Evolutionary conservation across 92 coral and sea anemone genomes (phyloP).

Genomic region (Plumapathes pennacea): DNA sequence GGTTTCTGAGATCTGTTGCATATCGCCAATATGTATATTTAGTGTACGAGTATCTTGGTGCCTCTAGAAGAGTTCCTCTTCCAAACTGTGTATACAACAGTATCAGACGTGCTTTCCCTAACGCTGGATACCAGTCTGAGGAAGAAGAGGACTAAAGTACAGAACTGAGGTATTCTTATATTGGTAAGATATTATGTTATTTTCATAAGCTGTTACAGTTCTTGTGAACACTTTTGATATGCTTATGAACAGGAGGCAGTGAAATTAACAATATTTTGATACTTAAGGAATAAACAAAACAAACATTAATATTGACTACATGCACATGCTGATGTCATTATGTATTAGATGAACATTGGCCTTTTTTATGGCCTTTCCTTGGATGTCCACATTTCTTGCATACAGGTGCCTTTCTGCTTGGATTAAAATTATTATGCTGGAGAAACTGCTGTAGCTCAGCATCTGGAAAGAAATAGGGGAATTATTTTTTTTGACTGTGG

Average conservation of each 20-base stretch:
- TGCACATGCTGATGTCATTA: too few relatives aligned
- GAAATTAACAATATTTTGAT: neutral
- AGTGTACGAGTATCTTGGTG: conserved; percentile 29
- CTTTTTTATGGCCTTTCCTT: conserved; percentile 23
- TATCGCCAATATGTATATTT: conserved; percentile 29
- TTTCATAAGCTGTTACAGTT: neutral
- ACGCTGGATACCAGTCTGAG: conserved; percentile 10
- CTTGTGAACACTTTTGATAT: neutral
- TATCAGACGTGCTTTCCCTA: conserved; percentile 28
- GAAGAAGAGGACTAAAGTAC: conserved; percentile 34
- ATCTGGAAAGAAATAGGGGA: conserved; percentile 4
- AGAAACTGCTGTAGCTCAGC: conserved; percentile 17
- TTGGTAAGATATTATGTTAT: neutral
- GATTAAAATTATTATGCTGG: neutral
- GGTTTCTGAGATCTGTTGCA: neutral
- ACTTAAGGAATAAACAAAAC: too few relatives aligned
- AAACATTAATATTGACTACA: too few relatives aligned
- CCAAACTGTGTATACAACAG: conserved; percentile 38
- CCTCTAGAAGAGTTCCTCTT: conserved; percentile 26
- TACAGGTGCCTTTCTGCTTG: conserved; percentile 12
- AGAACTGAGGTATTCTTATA: neutral
- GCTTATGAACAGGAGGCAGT: neutral
- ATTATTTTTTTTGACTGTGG: too few relatives aligned
- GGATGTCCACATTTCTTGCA: conserved; percentile 19
- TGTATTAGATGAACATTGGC: conserved; percentile 4